These are phyloP conservation scores for Penaeus monodon DNA, from an alignment of 2,888 invertebrate genomes.

Conservation along the genomic window DNA sequence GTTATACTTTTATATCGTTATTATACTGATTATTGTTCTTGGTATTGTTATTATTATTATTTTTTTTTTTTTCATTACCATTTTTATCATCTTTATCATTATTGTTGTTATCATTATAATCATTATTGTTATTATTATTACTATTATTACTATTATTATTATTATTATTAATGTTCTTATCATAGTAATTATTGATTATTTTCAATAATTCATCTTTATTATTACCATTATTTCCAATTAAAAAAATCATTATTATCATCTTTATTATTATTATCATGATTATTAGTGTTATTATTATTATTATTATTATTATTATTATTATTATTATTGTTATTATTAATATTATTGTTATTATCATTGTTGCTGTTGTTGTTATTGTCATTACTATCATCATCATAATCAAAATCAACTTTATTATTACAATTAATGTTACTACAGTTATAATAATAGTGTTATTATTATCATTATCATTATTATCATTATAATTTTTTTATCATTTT, in stretches of 20 bases:
- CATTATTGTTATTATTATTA: not conserved
- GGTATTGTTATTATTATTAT: not conserved
- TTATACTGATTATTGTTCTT: not conserved
- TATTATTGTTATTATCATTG: conserved; percentile 4
- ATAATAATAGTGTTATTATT: not conserved
- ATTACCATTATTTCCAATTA: not conserved
- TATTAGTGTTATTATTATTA: conserved; percentile 10
- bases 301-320: conserved; percentile 25
- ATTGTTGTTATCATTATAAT: conserved; percentile 8
- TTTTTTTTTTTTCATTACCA: not conserved
- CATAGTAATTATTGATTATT: not conserved
- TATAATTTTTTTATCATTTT: not conserved
- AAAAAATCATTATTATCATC: not conserved
- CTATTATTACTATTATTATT: not conserved
- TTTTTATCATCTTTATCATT: conserved; percentile 1
- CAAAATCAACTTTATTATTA: not conserved
- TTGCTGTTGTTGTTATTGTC: not conserved
- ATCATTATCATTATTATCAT: no score
- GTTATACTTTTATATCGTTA: no score
- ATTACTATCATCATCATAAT: not conserved
- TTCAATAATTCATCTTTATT: not conserved
- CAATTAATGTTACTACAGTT: not conserved
- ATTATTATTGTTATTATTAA: conserved; percentile 20
- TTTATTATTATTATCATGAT: not conserved
- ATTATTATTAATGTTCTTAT: conserved; percentile 4